Evolutionary conservation across 2,797 vertebrate species (phyloP), one percentile per base, ranked within the genome.

Genomic region (Choloepus didactylus): DNA sequence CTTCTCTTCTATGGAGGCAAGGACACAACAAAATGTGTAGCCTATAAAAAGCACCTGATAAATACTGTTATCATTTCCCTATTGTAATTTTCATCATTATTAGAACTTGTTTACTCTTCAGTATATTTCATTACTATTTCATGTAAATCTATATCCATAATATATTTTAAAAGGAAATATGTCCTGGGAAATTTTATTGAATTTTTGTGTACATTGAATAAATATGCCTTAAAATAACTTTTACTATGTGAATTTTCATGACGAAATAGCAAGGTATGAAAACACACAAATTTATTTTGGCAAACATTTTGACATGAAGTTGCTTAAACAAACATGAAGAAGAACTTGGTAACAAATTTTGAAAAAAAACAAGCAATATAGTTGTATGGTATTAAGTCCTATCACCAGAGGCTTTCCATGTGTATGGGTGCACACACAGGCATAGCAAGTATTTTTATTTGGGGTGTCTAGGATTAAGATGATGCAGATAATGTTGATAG

Each of bases 381-480:
- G 0, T 3, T 16, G 56, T 1, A 0, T 1, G 70, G n/a, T 0
- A 15, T 49, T 0, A 1, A 3, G 64, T 6, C 27, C 60, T 4
- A 0, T 6, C 31, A 1, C 18, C 69, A 0, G 56, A 44, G 69
- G n/a, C 12, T 76, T 62, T 46, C 56, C 31, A 49, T 31, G 80
- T 21, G 38, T 60, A 5, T 0, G 3, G 9, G 56, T 7, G 44
- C 29, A 6, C 27, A 5, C 35, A 29, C 12, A 16, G 6, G 19
- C 64, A 3, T 6, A 1, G 81, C 3, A 3, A 27, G 86, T 56
- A 1, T 23, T 62, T 44, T 56, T 35, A 21, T 44, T 59, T 15
- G 21, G 10, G 1, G 21, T n/a, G 19, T 27, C 60, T 35, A 8
- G 12, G 6, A 31, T 25, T 23, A 15, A 60, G 54, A 44, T 31